Percentiles rank a stretch among this genome's conserved stretches.
Evolutionary conservation across 2,113 vertebrate genomes (phyloP).

Genomic region (Hippoglossus stenolepis): DNA sequence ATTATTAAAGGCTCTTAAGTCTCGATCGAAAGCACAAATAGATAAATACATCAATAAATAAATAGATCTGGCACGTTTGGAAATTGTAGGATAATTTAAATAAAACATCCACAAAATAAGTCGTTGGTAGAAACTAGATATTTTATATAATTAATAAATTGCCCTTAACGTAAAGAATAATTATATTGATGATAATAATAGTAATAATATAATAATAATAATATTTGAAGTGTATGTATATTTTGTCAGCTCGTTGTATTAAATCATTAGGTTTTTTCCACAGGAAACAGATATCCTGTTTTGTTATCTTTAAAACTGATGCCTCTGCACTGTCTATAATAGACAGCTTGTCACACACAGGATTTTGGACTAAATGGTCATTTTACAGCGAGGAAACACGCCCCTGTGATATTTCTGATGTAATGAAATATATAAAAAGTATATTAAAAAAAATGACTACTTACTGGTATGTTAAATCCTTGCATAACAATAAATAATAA

Average conservation of each 20-base stretch:
- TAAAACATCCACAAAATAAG: conserved; percentile 4
- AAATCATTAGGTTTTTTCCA: conserved; percentile 23
- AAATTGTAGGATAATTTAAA: neutral
- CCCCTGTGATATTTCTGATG: conserved; percentile 36
- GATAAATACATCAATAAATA: neutral
- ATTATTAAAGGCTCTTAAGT: too few species aligned
- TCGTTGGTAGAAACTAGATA: neutral
- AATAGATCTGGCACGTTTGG: neutral
- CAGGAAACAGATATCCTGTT: conserved; percentile 29
- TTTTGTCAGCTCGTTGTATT: conserved; percentile 16
- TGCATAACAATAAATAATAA: conserved; percentile 86
- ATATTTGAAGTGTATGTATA: neutral
- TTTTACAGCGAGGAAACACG: neutral
- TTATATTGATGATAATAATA: neutral
- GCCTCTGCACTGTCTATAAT: conserved; percentile 32
- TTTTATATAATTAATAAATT: neutral
- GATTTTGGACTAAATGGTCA: neutral
- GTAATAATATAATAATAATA: conserved; percentile 2
- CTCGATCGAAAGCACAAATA: too few species aligned
- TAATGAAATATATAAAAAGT: conserved; percentile 30
- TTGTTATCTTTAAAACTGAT: conserved; percentile 52
- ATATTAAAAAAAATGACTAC: conserved; percentile 76
- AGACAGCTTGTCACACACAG: conserved; percentile 36
- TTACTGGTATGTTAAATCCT: conserved; percentile 88
- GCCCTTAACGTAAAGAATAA: neutral